Percentiles rank a stretch among this genome's conserved stretches.
These are phyloP conservation scores for Ornithoptera alexandrae DNA, from an alignment of 2,888 invertebrate species.

Conservation along the genomic window DNA sequence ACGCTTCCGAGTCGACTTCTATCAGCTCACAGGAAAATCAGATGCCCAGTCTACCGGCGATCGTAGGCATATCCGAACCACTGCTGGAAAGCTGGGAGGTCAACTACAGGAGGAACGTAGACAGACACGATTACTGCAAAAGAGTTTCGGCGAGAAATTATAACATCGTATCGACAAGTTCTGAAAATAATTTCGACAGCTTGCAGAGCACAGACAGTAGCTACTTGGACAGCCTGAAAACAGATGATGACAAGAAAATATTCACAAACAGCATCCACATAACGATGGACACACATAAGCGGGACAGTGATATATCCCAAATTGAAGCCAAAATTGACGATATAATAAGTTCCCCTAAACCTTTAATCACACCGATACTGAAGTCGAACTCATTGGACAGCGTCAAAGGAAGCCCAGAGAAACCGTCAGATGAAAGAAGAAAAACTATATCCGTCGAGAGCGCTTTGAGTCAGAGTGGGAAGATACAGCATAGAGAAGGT, in stretches of 20 bases:
- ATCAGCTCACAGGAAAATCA: conserved; percentile 74
- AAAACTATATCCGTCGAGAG: conserved; percentile 77
- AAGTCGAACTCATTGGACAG: conserved; percentile 81
- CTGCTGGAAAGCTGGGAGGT: conserved; percentile 76
- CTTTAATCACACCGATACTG: conserved; percentile 72
- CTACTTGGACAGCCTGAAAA: conserved; percentile 73
- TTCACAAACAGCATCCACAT: conserved; percentile 71
- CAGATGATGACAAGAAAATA: conserved; percentile 65
- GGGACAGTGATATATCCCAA: conserved; percentile 75
- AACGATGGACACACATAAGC: conserved; percentile 61
- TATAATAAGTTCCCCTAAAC: conserved; percentile 77
- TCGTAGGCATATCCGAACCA: conserved; percentile 75
- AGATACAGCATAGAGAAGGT: conserved; percentile 44
- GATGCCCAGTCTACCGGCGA: conserved; percentile 75
- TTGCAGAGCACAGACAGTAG: conserved; percentile 74
- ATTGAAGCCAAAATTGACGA: conserved; percentile 79
- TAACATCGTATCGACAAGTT: conserved; percentile 53
- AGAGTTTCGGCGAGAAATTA: conserved; percentile 70
- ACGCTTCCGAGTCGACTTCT: conserved; percentile 75
- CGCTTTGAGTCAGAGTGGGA: conserved; percentile 52
- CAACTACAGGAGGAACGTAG: conserved; percentile 71
- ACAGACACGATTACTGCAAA: conserved; percentile 64
- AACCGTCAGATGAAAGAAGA: conserved; percentile 65
- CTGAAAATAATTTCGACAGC: conserved; percentile 69
- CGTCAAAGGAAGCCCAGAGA: conserved; percentile 79